A percentile compares a stretch with the other conserved stretches of the same genome.
Conservation (phyloP, 2,888 invertebrate species). For the Pasiphila rectangulata region DNA sequence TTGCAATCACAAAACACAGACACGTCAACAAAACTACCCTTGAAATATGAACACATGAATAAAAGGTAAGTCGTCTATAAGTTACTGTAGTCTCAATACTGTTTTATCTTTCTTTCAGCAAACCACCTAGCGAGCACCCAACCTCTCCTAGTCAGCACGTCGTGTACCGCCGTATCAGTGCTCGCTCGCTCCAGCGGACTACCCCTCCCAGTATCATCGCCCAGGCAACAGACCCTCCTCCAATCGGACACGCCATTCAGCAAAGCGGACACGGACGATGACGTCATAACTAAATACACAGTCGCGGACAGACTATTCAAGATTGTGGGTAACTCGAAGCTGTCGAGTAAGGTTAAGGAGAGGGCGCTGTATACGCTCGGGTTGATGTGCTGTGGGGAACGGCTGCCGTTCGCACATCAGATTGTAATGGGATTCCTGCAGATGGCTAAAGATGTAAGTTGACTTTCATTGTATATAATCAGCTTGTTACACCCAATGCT, state of each 20-base stretch:
- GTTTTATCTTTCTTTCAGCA: conserved; percentile 79
- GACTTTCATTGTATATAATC: not conserved
- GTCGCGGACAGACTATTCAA: conserved; percentile 86
- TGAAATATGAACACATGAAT: too few relatives aligned
- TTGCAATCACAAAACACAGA: too few relatives aligned
- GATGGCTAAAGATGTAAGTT: conserved; percentile 86
- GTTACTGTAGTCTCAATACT: too few relatives aligned
- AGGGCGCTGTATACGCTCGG: conserved; percentile 89
- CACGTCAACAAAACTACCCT: too few relatives aligned
- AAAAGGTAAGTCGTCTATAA: too few relatives aligned
- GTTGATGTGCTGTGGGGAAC: conserved; percentile 90
- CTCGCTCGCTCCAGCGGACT: conserved; percentile 85
- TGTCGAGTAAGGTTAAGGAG: conserved; percentile 87
- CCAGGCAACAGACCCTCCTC: conserved; percentile 59
- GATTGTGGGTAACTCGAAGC: conserved; percentile 86
- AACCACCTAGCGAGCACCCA: conserved; percentile 83
- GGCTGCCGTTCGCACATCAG: conserved; percentile 85
- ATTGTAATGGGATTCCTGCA: conserved; percentile 88
- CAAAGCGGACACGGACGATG: conserved; percentile 43
- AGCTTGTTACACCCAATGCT: not conserved
- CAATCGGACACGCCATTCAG: conserved; percentile 63
- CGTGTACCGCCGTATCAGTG: conserved; percentile 86
- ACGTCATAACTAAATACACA: conserved; percentile 82
- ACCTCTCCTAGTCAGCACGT: conserved; percentile 83
- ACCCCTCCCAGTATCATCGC: conserved; percentile 80